A percentile compares a stretch with the other conserved stretches of the same genome.
Conservation (phyloP, 1,140 invertebrate genomes). For the Microplitis demolitor region DNA sequence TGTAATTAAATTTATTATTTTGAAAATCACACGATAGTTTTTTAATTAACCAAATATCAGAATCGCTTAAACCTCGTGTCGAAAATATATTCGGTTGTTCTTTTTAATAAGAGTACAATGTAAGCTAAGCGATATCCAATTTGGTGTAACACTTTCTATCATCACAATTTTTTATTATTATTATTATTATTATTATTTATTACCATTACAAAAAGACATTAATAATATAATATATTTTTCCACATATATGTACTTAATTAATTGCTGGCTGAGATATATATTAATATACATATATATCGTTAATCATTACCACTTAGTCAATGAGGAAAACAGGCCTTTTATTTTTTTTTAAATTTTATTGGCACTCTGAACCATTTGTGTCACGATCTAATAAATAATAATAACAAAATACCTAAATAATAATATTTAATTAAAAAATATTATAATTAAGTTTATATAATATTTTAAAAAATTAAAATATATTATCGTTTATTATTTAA, state of each 20-base stretch:
- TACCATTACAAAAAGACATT: background rate
- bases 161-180: constrained; percentile 24
- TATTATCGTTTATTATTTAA: background rate
- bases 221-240: background rate
- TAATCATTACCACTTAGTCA: background rate
- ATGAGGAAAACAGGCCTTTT: background rate
- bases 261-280: no score
- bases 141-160: constrained; percentile 23
- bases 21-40: constrained; percentile 22
- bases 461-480: background rate
- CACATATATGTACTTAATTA: no score
- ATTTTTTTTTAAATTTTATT: background rate
- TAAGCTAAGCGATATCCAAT: constrained; percentile 14
- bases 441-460: background rate
- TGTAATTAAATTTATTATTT: background rate
- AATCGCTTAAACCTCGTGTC: background rate
- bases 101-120: constrained; percentile 8
- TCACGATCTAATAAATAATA: background rate
- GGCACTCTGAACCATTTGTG: background rate
- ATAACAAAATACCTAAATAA: background rate
- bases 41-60: background rate
- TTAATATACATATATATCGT: no score
- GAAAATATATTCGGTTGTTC: constrained; percentile 12
- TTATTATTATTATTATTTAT: background rate
- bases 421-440: background rate